These are phyloP conservation scores for Mimas tiliae DNA, from an alignment of 2,888 invertebrate genomes.

Conservation along the genomic window DNA sequence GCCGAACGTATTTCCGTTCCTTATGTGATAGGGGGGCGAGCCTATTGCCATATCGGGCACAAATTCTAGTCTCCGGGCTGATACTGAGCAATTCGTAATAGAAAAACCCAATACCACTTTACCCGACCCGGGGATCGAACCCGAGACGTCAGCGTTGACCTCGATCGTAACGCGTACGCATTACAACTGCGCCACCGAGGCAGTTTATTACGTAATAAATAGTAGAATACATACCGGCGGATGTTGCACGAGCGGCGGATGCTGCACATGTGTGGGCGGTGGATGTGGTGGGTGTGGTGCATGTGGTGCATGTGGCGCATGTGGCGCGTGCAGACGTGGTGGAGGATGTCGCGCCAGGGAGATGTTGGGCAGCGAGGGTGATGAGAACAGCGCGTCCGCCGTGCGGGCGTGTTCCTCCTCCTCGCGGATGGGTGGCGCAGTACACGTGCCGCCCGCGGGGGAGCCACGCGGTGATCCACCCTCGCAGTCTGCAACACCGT, in stretches of 20 bases:
- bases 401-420: constrained; percentile 91
- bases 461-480: constrained; percentile 85
- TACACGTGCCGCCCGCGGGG: constrained; percentile 67
- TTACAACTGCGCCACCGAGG: no score
- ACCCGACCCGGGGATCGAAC: no score
- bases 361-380: constrained; percentile 98
- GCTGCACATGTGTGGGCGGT: constrained; percentile 87
- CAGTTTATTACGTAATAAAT: no score
- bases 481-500: constrained; percentile 62
- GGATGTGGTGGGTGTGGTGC: constrained; percentile 90
- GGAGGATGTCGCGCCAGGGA: constrained; percentile 92
- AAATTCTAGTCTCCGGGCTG: no score
- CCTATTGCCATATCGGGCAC: no score
- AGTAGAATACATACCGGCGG: background rate
- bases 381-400: constrained; percentile 93
- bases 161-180: no score
- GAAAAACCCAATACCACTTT: no score
- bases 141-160: no score
- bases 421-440: constrained; percentile 91
- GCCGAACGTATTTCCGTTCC: no score
- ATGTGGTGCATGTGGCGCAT: constrained; percentile 32
- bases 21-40: no score
- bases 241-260: constrained; percentile 38
- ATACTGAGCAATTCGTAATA: no score
- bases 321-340: constrained; percentile 86